Evolutionary conservation across 1,140 invertebrate genomes (phyloP).

Genomic region (Orius laevigatus): DNA sequence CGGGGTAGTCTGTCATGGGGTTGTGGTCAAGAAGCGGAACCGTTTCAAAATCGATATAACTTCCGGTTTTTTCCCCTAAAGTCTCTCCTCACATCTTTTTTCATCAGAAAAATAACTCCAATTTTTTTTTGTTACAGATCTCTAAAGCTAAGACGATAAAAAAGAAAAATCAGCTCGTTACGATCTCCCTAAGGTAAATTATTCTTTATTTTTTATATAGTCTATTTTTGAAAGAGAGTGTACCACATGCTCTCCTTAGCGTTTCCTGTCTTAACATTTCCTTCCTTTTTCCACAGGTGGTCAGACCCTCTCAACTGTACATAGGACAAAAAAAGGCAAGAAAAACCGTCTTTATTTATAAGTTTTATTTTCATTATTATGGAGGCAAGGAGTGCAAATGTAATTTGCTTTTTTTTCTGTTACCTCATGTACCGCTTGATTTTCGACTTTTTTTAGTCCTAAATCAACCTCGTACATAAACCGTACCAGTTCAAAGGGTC

Average conservation of each 20-base stretch:
- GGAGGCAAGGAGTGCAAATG: conserved; percentile 2
- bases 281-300: conserved; percentile 14
- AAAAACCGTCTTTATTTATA: background rate
- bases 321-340: background rate
- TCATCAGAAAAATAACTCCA: background rate
- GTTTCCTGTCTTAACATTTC: conserved; percentile 6
- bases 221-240: background rate
- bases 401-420: conserved; percentile 6
- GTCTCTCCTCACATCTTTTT: background rate
- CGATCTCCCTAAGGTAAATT: conserved; percentile 11
- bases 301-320: background rate
- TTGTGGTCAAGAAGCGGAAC: background rate
- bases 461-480: background rate
- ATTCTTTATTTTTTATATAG: background rate
- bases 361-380: background rate
- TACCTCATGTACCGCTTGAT: background rate
- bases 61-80: background rate
- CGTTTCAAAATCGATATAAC: conserved; percentile 1
- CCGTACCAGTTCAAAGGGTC: background rate
- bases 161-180: conserved; percentile 12
- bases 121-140: conserved; percentile 8
- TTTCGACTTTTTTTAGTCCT: background rate
- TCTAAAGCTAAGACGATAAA: background rate
- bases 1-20: background rate
- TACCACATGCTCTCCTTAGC: background rate